Evolutionary conservation across 2,113 vertebrate genomes (phyloP).

Genomic region (Lophura nycthemera): DNA sequence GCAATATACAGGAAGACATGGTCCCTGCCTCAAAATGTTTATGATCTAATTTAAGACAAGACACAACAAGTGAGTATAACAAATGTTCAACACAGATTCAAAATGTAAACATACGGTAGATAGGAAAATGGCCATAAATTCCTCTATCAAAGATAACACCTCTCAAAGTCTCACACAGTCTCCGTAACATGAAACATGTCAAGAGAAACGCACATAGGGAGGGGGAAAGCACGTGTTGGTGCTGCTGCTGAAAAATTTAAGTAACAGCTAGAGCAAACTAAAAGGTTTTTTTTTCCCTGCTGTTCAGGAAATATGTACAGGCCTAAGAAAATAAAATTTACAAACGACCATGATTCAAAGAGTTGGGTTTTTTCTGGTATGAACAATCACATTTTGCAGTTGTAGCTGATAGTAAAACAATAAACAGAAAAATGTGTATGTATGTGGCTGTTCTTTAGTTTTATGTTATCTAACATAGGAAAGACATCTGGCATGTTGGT

Average conservation of each 20-base stretch:
- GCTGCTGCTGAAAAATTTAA: slow-evolving; percentile 20
- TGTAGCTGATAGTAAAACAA: slow-evolving; percentile 22
- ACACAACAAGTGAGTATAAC: slow-evolving; percentile 68
- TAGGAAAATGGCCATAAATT: slow-evolving; percentile 76
- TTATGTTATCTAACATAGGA: slow-evolving; percentile 50
- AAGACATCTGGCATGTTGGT: slow-evolving; percentile 47
- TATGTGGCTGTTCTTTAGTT: background rate
- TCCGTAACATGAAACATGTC: slow-evolving; percentile 67
- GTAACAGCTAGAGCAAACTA: background rate
- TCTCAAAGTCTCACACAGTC: slow-evolving; percentile 58
- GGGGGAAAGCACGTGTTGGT: slow-evolving; percentile 1
- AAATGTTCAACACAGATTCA: slow-evolving; percentile 64
- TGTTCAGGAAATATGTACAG: background rate
- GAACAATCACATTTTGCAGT: background rate
- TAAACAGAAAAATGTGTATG: slow-evolving; percentile 19
- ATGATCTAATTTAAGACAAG: slow-evolving; percentile 72
- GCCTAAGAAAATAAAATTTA: background rate
- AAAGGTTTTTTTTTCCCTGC: background rate
- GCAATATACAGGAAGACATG: slow-evolving; percentile 7
- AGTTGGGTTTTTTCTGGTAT: background rate
- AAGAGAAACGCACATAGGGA: background rate
- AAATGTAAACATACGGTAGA: slow-evolving; percentile 73
- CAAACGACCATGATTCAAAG: background rate
- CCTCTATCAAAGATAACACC: slow-evolving; percentile 70
- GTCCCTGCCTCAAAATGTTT: slow-evolving; percentile 57